A percentile compares a stretch with the other conserved stretches of the same genome.
phyloP scores from a whole-genome alignment of 1,140 invertebrate genomes.

The Neotoxoptera formosana region DNA sequence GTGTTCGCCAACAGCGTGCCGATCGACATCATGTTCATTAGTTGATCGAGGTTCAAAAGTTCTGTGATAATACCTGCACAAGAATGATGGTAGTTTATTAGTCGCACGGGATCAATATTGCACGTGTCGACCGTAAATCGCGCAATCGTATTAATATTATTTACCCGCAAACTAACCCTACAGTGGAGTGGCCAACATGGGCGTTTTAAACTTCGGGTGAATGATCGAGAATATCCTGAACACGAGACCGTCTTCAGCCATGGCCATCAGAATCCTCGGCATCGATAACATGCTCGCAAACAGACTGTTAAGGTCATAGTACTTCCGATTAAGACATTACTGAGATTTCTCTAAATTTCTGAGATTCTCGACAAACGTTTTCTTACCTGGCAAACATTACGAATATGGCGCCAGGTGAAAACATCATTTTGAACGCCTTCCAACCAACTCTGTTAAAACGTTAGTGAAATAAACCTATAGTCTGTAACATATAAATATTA shows the following conservation, averaged over 20 bases:
- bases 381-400: conserved; percentile 64
- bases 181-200: conserved; percentile 80
- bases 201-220: conserved; percentile 76
- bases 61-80: conserved; percentile 79
- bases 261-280: conserved; percentile 86
- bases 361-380: background rate
- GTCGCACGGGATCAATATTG: too few species aligned
- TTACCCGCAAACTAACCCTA: conserved; percentile 69
- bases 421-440: conserved; percentile 80
- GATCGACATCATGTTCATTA: conserved; percentile 96
- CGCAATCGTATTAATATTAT: background rate
- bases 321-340: conserved; percentile 3
- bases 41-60: conserved; percentile 84
- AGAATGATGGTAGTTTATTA: too few species aligned
- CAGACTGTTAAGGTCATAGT: conserved; percentile 69
- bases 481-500: too few species aligned
- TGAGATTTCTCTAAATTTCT: too few species aligned
- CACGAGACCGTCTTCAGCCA: conserved; percentile 84
- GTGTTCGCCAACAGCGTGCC: conserved; percentile 92
- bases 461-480: too few species aligned
- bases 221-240: conserved; percentile 78
- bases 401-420: conserved; percentile 85
- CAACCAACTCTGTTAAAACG: too few species aligned
- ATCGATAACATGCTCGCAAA: conserved; percentile 87
- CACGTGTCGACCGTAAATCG: background rate